A percentile compares a stretch with the other conserved stretches of the same genome.
phyloP scores from a whole-genome alignment of 2,113 vertebrate genomes.

The Nettapus auritus region DNA sequence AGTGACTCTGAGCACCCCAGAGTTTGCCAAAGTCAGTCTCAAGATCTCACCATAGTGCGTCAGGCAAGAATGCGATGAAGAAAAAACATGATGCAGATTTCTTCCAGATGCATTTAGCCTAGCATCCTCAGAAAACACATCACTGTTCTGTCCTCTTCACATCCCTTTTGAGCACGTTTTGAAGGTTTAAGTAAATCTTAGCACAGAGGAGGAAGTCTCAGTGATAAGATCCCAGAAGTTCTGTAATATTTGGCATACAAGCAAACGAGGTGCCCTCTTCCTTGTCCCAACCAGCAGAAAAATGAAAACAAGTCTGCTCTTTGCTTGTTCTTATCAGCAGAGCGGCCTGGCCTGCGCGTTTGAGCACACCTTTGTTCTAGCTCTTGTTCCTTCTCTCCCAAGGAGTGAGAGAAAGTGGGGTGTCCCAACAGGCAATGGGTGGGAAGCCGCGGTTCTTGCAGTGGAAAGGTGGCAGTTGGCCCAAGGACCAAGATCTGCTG shows the following conservation, averaged over 20 bases:
- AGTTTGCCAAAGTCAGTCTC: not conserved
- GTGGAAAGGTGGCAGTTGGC: not conserved
- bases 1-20: not conserved
- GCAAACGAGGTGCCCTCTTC: not conserved
- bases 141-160: not conserved
- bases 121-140: not conserved
- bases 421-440: accelerated
- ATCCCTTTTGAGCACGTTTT: not conserved
- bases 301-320: not conserved
- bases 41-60: not conserved
- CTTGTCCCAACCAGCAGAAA: not conserved
- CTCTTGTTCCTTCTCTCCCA: not conserved
- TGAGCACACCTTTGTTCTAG: accelerated
- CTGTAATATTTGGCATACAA: not conserved
- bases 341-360: not conserved
- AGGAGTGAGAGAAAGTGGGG: not conserved
- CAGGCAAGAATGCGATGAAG: not conserved
- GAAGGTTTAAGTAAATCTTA: not conserved
- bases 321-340: not conserved
- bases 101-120: not conserved
- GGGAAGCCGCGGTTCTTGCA: not conserved
- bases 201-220: not conserved
- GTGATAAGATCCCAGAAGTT: not conserved
- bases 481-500: not conserved
- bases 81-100: not conserved